Conservation (phyloP, 2,797 vertebrate species). For the Melanotaenia trifasciata region DNA sequence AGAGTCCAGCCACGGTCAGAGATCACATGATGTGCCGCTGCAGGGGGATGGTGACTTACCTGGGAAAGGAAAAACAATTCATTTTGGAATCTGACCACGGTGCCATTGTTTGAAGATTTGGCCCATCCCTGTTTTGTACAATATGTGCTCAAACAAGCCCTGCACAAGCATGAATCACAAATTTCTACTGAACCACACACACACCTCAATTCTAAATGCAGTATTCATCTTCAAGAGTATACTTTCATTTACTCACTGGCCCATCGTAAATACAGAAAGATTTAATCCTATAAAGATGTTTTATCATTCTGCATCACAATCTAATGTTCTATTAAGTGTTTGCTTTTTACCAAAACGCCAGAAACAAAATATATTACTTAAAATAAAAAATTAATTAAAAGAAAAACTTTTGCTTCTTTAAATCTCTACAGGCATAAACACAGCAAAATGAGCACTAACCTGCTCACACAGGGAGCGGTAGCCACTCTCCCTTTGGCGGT, state of each 20-base stretch:
- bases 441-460: constrained; percentile 64
- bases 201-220: not conserved
- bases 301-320: too few species aligned
- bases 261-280: not conserved
- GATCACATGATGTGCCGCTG: constrained; percentile 93
- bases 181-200: not conserved
- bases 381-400: too few species aligned
- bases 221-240: not conserved
- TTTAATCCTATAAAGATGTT: not conserved
- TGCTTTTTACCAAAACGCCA: too few species aligned
- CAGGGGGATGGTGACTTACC: constrained; percentile 97
- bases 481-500: constrained; percentile 91
- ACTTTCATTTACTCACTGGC: not conserved
- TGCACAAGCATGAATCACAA: too few species aligned
- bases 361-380: too few species aligned
- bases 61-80: constrained; percentile 45
- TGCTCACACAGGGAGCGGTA: constrained; percentile 97
- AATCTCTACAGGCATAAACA: too few species aligned
- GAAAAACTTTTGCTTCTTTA: too few species aligned
- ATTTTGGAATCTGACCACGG: accelerated
- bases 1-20: constrained; percentile 94
- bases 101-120: not conserved
- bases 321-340: too few species aligned
- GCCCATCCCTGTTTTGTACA: not conserved
- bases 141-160: not conserved